Base-by-base conservation (phyloP, 2,797 vertebrate genomes). In the Allochrocebus solatus region DNA sequence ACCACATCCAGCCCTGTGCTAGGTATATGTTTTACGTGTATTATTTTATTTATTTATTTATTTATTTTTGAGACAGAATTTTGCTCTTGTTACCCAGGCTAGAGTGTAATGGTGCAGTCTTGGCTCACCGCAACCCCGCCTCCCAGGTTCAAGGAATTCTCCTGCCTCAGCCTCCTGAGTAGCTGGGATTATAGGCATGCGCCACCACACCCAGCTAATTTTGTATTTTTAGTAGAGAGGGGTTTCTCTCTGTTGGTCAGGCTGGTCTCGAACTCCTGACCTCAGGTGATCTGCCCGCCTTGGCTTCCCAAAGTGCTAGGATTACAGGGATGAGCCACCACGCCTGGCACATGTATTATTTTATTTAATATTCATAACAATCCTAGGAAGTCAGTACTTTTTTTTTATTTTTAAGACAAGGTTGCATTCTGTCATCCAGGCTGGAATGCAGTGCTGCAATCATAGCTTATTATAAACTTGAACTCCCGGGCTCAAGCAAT, bases 301-400 rank as follows among this genome's bases (percentile, higher is more conserved):
- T 17, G 4, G 64, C 64, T 8, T 67, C 16, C 64, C 33, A 67
- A 67, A n/a, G 33, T 67, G 61, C 61, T 67, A 33, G 33, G 30
- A n/a, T 67, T 67, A 67, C 33, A 67, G 61, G 61, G 7, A 8
- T 67, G 64, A 67, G 16, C 16, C 17, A 67, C 16, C 33, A n/a
- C 0, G 8, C 17, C 64, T 33, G 33, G 64, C 16, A 67, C 96
- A 70, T 30, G 30, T 93, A 74, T 95, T 83, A 89, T 92, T 92
- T 93, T 64, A 93, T 86, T 95, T 76, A 76, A 93, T 88, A 50
- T 93, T 95, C n/a, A 78, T 55, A 78, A 89, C 3, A 87, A 78
- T 22, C 43, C 36, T 80, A 84, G 50, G 59, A 93, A 22, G 59
- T 79, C 78, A 91, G 57, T n/a, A 8, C 33, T 64, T 14, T 61